Base-by-base conservation (phyloP, 2,888 invertebrate genomes). In the Euproctis similis region DNA sequence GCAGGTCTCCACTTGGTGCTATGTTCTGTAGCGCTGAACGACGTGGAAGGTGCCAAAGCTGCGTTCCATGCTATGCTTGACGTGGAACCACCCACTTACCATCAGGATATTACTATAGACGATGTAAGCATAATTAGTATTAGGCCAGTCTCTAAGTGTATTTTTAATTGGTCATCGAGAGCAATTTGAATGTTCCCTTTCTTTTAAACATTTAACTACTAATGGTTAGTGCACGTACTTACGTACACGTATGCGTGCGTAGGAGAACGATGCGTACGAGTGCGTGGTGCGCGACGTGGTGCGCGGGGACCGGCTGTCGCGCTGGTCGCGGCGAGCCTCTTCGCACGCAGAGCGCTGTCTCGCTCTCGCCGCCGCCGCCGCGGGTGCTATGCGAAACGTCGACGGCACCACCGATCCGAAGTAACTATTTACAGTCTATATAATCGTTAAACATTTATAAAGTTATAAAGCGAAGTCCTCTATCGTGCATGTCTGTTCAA, bases 41-140 rank as follows among this genome's bases (percentile, higher is more conserved):
- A 97, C 75, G 88, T 91, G 6, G 97, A 98, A 35, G 95, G 95
- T 59, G 97, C 98, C 87, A 94, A 95, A 71, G 91, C 92, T 36
- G 92, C 95, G 0, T 99, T 99, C 76, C 91, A 93, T 45, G 91
- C 94, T 42, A 85, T 99, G 57, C 86, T 98, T 16, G 94, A 95
- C 39, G 93, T 97, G 22, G 95, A 95, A 39, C 86, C 78, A 2
- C 74, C 78, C 0, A 73, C 69, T 0, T 67, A 71, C 36, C 82
- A 84, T 28, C 81, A 80, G 39, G 82, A 84, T 26, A 78, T 84
- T 24, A 51, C 73, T 16, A 68, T 81, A 20, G 82, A 82, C 36
- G 80, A 82, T 40, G 82, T 81, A 56, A 58, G 62, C 19, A 5
- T 5, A 18, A n/a, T n/a, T n/a, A n/a, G n/a, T n/a, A n/a, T n/a